Percentiles rank a stretch among this genome's conserved stretches.
Conservation (phyloP, 2,888 invertebrate species). For the Amphipoea lucens region DNA sequence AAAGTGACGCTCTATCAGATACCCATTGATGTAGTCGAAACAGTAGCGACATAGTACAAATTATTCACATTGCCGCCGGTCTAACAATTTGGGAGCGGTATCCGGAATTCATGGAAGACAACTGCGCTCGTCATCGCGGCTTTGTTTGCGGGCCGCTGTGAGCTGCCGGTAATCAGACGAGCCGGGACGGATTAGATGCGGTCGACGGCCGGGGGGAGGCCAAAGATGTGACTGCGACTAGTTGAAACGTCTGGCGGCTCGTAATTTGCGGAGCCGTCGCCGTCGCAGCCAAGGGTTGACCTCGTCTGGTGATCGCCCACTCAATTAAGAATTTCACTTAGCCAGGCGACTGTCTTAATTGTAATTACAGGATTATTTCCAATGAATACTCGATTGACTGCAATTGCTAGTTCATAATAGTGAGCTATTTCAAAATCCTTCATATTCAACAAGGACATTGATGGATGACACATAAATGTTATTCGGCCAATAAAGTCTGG, state of each 20-base stretch:
- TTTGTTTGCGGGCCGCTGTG: conserved; percentile 82
- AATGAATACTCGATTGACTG: conserved; percentile 32
- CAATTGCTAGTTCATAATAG: conserved; percentile 5
- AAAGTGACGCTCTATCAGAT: conserved; percentile 50
- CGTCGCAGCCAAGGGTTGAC: conserved; percentile 76
- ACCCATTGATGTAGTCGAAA: conserved; percentile 65
- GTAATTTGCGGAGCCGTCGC: conserved; percentile 82
- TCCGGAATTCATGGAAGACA: conserved; percentile 81
- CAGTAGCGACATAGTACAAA: conserved; percentile 68
- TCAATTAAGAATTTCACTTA: conserved; percentile 71
- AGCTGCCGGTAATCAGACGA: conserved; percentile 80
- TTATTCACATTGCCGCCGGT: conserved; percentile 79
- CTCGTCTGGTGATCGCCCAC: conserved; percentile 74
- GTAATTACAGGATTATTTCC: conserved; percentile 62
- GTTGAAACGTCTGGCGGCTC: conserved; percentile 82
- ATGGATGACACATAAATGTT: conserved; percentile 61
- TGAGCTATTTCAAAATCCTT: conserved; percentile 8
- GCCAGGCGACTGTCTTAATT: conserved; percentile 60
- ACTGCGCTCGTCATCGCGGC: conserved; percentile 80
- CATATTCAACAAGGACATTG: conserved; percentile 19
- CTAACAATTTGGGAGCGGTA: conserved; percentile 77
- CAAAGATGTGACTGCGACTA: conserved; percentile 72
- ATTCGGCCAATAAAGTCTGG: conserved; percentile 71
- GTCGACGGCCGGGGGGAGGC: conserved; percentile 57
- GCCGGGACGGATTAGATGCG: conserved; percentile 67